These are phyloP conservation scores for Luidia sarsii DNA, from an alignment of 53 echinoderm and acorn worm species.

Conservation along the genomic window DNA sequence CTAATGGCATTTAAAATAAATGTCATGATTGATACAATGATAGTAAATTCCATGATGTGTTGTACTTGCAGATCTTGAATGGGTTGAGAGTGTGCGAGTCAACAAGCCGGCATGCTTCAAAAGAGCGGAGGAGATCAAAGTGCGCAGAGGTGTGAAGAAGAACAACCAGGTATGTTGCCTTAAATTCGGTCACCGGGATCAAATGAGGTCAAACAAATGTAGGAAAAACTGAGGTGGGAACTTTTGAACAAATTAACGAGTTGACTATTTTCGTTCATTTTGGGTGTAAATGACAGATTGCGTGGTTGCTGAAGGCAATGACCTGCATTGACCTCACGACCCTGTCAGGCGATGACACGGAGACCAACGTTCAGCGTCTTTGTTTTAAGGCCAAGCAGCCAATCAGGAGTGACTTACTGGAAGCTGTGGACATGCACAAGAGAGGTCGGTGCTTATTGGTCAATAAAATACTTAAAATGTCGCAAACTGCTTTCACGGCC, in stretches of 20 bases:
- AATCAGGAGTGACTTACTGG: slow-evolving; percentile 76
- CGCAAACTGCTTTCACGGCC: no score
- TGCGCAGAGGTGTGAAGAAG: slow-evolving; percentile 89
- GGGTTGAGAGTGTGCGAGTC: slow-evolving; percentile 70
- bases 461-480: no score
- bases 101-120: slow-evolving; percentile 96
- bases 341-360: slow-evolving; percentile 93
- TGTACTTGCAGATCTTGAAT: slow-evolving; percentile 71
- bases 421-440: slow-evolving; percentile 86
- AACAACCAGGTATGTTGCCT: slow-evolving; percentile 91
- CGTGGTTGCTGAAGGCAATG: slow-evolving; percentile 92
- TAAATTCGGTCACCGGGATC: no score
- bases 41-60: slow-evolving; percentile 1
- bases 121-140: slow-evolving; percentile 77
- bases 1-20: no score
- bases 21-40: no score
- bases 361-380: slow-evolving; percentile 93
- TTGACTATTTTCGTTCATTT: neutral
- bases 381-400: slow-evolving; percentile 97
- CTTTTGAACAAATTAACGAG: no score
- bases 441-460: slow-evolving; percentile 62
- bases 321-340: slow-evolving; percentile 98
- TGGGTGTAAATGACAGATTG: slow-evolving; percentile 60
- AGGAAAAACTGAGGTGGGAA: neutral
- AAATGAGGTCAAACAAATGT: no score